Evolutionary conservation across 2,888 invertebrate genomes (phyloP).

Genomic region (Pristionchus mayeri): DNA sequence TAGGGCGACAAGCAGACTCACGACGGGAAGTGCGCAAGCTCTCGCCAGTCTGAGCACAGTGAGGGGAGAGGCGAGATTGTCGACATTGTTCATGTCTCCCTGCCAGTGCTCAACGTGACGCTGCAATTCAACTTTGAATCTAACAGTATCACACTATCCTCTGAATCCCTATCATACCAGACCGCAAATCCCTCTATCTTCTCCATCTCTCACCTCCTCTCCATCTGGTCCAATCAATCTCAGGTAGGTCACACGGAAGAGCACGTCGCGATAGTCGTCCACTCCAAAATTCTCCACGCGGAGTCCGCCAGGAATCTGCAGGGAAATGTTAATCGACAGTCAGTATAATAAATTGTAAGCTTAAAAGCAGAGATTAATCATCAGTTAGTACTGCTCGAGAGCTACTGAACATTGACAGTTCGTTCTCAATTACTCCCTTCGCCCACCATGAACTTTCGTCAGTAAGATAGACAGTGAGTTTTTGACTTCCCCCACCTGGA

Average conservation of each 20-base stretch:
- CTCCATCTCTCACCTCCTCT: conserved; percentile 57
- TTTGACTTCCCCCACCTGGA: neutral
- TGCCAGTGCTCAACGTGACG: conserved; percentile 73
- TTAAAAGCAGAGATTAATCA: too few relatives aligned
- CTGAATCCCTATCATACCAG: too few relatives aligned
- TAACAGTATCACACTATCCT: too few relatives aligned
- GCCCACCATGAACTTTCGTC: too few relatives aligned
- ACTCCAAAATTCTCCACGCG: conserved; percentile 60
- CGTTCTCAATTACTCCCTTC: too few relatives aligned
- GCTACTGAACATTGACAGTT: too few relatives aligned
- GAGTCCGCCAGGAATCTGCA: conserved; percentile 52
- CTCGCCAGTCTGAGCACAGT: conserved; percentile 66
- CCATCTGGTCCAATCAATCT: conserved; percentile 64
- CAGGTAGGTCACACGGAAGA: conserved; percentile 70
- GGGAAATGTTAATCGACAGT: neutral
- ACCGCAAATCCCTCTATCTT: neutral
- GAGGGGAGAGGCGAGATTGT: conserved; percentile 64
- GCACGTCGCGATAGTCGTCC: conserved; percentile 60
- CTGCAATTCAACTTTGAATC: too few relatives aligned
- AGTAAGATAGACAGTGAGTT: neutral
- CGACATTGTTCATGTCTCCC: conserved; percentile 73
- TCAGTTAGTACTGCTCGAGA: too few relatives aligned
- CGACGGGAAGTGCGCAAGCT: conserved; percentile 66
- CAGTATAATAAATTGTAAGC: too few relatives aligned
- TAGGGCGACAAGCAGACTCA: too few relatives aligned